These are phyloP conservation scores for Synaphobranchus kaupii DNA, from an alignment of 2,797 vertebrate genomes.

Conservation along the genomic window DNA sequence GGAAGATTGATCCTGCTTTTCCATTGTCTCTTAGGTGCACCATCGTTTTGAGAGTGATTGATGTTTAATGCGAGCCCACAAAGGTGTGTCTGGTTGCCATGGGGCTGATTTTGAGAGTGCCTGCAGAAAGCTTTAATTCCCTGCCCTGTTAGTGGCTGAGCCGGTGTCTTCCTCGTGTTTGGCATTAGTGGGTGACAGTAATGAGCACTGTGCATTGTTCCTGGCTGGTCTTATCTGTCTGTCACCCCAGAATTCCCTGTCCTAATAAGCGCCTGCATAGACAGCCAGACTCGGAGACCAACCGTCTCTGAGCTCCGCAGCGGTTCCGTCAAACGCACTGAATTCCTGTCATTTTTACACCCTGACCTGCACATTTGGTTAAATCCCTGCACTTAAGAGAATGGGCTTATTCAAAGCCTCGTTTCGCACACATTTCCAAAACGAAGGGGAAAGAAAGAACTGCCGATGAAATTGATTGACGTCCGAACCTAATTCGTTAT, in stretches of 20 bases:
- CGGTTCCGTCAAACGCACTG: neutral
- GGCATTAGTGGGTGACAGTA: slow-evolving; percentile 24
- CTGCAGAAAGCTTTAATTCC: neutral
- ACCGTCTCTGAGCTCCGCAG: slow-evolving; percentile 19
- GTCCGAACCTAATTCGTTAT: neutral
- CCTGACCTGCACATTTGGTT: neutral
- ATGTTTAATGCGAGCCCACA: slow-evolving; percentile 68
- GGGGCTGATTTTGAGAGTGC: slow-evolving; percentile 13
- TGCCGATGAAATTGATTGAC: slow-evolving; percentile 13
- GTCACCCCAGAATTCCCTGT: slow-evolving; percentile 20
- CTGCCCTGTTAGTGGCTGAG: neutral
- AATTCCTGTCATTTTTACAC: slow-evolving; percentile 19
- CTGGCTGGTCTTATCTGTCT: slow-evolving; percentile 4
- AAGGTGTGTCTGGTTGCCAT: slow-evolving; percentile 58
- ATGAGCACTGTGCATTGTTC: slow-evolving; percentile 27
- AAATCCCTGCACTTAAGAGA: neutral
- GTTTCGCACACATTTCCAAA: neutral
- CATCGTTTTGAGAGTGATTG: slow-evolving; percentile 64
- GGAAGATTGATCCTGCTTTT: slow-evolving; percentile 58
- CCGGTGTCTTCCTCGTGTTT: slow-evolving; percentile 23
- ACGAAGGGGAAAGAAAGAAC: neutral
- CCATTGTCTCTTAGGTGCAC: slow-evolving; percentile 62
- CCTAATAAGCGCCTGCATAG: slow-evolving; percentile 10
- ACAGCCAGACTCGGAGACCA: slow-evolving; percentile 3
- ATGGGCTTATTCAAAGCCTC: neutral